Evolutionary conservation across 35 echinoderm and acorn worm genomes (phyloP), one percentile per base, ranked within the genome.

Genomic region (Strongylocentrotus purpuratus): DNA sequence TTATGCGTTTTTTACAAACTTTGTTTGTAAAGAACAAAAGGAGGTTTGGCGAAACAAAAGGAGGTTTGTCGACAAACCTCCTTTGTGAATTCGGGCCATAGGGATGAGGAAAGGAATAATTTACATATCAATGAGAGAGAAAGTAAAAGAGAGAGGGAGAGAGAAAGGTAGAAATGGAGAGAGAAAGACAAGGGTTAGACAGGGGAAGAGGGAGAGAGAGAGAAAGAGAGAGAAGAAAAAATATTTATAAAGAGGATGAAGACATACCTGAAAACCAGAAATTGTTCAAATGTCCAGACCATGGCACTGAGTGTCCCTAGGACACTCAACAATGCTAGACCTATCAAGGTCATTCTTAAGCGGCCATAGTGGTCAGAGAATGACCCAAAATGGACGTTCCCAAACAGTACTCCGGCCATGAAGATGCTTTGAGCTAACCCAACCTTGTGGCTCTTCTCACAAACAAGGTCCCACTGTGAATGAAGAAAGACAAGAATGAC

Each of bases 381-480:
- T 31, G 58, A 94, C 5, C 96, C 95, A 46, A 99, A 94, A 14
- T 97, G 45, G 78, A 96, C 70, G 41, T 87, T 94, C 32, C 97
- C 97, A 7, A 96, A 31, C 58, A 99, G 89, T 25, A 99, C 95
- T 4, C 97, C 97, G 90, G 97, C 78, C 97, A 99, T 99, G 32
- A 96, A 94, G 22, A 96, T 33, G 45, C 95, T 95, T 45, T 99
- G 97, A 48, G 95, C 95, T n/a, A 97, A 59, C 35, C 90, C 86
- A 25, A 95, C 94, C 55, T 99, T 96, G 91, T 97, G 95, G 17
- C 70, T 95, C 94, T 99, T 94, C 47, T 94, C 94, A 61, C 97
- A 99, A 14, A 99, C 97, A 33, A 99, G 88, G 97, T 97, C 88
- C 97, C 97, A 99, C 97, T 99, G 87, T 48, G 71, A 94, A 31